Conservation (phyloP, 2,888 invertebrate genomes). For the Limnephilus lunatus region DNA sequence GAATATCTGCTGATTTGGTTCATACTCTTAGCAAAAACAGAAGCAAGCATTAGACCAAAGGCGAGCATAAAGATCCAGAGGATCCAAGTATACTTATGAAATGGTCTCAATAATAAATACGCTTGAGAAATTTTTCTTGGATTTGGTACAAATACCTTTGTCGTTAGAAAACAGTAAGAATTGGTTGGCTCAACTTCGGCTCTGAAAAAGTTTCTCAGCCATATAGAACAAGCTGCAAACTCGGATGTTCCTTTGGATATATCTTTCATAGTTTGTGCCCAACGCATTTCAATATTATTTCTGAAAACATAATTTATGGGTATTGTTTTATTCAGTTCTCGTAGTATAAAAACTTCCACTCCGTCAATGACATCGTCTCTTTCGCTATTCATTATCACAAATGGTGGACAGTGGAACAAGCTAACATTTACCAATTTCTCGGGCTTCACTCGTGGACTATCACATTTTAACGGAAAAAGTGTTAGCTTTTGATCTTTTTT, state of each 20-base stretch:
- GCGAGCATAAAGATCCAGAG: conserved; percentile 46
- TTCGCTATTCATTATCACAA: conserved; percentile 19
- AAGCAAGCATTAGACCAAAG: conserved; percentile 7
- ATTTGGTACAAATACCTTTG: conserved; percentile 46
- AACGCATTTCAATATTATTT: conserved; percentile 13
- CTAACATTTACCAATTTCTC: conserved; percentile 28
- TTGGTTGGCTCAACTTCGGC: not conserved
- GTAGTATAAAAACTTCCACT: conserved; percentile 39
- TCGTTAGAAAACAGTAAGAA: conserved; percentile 9
- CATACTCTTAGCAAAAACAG: conserved; percentile 46
- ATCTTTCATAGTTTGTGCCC: conserved; percentile 40
- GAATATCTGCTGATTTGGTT: not conserved
- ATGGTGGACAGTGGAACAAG: conserved; percentile 52
- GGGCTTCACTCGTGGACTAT: not conserved
- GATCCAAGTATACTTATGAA: conserved; percentile 30
- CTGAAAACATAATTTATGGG: conserved; percentile 33
- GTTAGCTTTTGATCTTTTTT: not conserved
- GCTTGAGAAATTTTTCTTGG: conserved; percentile 39
- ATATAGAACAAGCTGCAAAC: conserved; percentile 45
- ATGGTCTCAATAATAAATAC: conserved; percentile 48
- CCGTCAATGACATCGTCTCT: conserved; percentile 3
- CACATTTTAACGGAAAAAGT: conserved; percentile 19
- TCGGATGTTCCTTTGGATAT: conserved; percentile 44
- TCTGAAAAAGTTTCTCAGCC: conserved; percentile 15
- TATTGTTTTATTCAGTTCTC: conserved; percentile 46